Evolutionary conservation across 1,140 invertebrate genomes (phyloP).

Genomic region (Bradynema listronoti): DNA sequence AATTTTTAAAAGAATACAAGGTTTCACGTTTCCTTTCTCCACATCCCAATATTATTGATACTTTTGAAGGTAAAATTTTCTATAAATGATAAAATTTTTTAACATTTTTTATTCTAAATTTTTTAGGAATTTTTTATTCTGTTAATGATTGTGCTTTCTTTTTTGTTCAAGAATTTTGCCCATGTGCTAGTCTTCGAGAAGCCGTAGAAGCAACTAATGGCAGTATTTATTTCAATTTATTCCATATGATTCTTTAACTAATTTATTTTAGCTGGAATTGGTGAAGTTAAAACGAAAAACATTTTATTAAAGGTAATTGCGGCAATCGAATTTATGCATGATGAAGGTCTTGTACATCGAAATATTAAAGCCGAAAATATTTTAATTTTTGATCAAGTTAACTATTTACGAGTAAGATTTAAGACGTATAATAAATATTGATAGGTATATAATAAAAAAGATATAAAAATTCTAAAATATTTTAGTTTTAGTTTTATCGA

Average conservation of each 20-base stretch:
- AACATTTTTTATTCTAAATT: conserved; percentile 53
- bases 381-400: conserved; percentile 59
- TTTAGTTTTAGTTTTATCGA: background rate
- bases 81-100: conserved; percentile 53
- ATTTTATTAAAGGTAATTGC: conserved; percentile 70
- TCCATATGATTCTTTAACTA: background rate
- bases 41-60: conserved; percentile 61
- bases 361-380: conserved; percentile 66
- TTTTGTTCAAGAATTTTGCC: conserved; percentile 55
- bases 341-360: conserved; percentile 79
- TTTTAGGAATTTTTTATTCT: conserved; percentile 55
- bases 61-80: conserved; percentile 54
- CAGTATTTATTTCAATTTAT: conserved; percentile 22
- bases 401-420: conserved; percentile 65
- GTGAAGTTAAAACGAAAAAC: conserved; percentile 44
- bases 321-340: conserved; percentile 84
- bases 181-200: conserved; percentile 58
- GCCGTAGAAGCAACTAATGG: conserved; percentile 58
- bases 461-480: background rate
- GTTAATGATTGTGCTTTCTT: conserved; percentile 51
- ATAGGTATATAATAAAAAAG: background rate
- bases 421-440: background rate
- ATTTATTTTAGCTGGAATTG: conserved; percentile 38
- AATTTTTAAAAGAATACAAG: conserved; percentile 62
- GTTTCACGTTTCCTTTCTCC: conserved; percentile 64